A percentile compares a stretch with the other conserved stretches of the same genome.
These are phyloP conservation scores for Pristionchus maxplancki DNA, from an alignment of 2,888 invertebrate genomes.

Conservation along the genomic window DNA sequence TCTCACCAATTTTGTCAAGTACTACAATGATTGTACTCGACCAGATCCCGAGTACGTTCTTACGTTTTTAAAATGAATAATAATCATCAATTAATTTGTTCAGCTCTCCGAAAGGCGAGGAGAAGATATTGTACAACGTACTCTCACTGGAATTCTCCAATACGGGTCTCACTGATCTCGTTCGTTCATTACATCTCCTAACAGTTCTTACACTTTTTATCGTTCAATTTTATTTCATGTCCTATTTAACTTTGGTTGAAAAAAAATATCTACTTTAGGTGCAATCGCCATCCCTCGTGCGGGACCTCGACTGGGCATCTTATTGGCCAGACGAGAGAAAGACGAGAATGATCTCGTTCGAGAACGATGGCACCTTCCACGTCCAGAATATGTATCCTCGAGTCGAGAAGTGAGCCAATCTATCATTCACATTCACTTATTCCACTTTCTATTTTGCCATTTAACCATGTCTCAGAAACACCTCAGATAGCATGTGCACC, in stretches of 20 bases:
- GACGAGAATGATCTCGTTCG: slow-evolving; percentile 93
- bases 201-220: too few relatives aligned
- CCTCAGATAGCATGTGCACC: too few relatives aligned
- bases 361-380: slow-evolving; percentile 84
- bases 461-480: too few relatives aligned
- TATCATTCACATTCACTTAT: too few relatives aligned
- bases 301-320: slow-evolving; percentile 93
- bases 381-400: slow-evolving; percentile 93
- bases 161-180: slow-evolving; percentile 55
- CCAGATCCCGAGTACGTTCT: not conserved
- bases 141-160: slow-evolving; percentile 94
- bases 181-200: too few relatives aligned
- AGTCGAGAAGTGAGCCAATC: slow-evolving; percentile 90
- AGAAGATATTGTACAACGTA: slow-evolving; percentile 86
- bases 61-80: too few relatives aligned
- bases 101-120: slow-evolving; percentile 54
- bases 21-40: slow-evolving; percentile 89
- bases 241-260: too few relatives aligned
- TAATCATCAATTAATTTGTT: not conserved
- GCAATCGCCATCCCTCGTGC: slow-evolving; percentile 89
- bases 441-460: too few relatives aligned
- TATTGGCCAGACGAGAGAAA: slow-evolving; percentile 94
- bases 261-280: slow-evolving; percentile 83
- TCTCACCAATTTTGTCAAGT: slow-evolving; percentile 94
- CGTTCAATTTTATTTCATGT: not conserved